Conservation (phyloP, 2,888 invertebrate genomes). For the Rhimphoctona megacephalus region DNA sequence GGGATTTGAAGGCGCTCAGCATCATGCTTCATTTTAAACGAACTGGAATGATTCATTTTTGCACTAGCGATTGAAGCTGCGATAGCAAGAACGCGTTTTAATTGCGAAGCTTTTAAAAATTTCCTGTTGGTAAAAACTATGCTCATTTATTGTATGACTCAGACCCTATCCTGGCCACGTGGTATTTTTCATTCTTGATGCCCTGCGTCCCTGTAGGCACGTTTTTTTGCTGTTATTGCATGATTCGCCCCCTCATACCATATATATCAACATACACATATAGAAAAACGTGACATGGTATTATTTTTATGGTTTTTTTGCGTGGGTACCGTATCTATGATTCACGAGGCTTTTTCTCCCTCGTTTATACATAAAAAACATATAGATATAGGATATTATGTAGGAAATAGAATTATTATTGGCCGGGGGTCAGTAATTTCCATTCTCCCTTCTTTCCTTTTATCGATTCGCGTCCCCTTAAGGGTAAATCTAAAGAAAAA, state of each 20-base stretch:
- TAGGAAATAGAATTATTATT: background rate
- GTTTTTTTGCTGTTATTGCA: slow-evolving; percentile 29
- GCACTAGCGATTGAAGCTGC: background rate
- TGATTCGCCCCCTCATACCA: slow-evolving; percentile 11
- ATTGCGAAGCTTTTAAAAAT: background rate
- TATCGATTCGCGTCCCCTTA: background rate
- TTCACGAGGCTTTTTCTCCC: slow-evolving; percentile 56
- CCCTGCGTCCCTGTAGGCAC: slow-evolving; percentile 13
- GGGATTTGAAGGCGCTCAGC: background rate
- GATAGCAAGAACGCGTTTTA: background rate
- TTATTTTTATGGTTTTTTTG: slow-evolving; percentile 66
- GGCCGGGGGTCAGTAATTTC: slow-evolving; percentile 25
- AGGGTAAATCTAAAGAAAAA: background rate
- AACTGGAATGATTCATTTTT: background rate
- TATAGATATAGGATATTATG: background rate
- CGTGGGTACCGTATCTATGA: slow-evolving; percentile 51
- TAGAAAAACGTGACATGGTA: slow-evolving; percentile 41
- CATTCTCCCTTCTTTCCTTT: background rate
- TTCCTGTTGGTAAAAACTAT: background rate
- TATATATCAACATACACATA: background rate
- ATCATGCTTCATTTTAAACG: background rate
- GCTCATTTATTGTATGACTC: slow-evolving; percentile 8
- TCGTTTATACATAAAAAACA: background rate
- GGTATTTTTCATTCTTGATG: background rate
- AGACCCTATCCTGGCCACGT: background rate